A percentile compares a stretch with the other conserved stretches of the same genome.
Evolutionary conservation across 2,888 invertebrate species (phyloP).

Genomic region (Rapana venosa): DNA sequence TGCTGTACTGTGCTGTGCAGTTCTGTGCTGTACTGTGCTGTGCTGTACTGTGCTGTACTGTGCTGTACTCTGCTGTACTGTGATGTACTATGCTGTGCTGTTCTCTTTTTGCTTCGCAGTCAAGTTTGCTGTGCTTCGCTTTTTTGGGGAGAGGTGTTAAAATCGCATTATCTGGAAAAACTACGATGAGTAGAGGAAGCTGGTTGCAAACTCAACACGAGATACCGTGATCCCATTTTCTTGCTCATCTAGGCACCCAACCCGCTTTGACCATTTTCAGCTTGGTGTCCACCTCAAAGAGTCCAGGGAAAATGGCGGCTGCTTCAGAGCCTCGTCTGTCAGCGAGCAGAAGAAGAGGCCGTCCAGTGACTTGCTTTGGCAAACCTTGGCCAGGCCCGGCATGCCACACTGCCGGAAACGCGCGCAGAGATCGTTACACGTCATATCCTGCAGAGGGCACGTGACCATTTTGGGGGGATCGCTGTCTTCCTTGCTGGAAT

Average conservation of each 20-base stretch:
- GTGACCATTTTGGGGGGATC: not conserved
- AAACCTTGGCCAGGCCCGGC: not conserved
- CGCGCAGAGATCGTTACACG: not conserved
- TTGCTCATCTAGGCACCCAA: not conserved
- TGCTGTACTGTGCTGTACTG: no score
- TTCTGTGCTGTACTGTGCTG: no score
- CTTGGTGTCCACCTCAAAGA: not conserved
- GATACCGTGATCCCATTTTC: not conserved
- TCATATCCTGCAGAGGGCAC: not conserved
- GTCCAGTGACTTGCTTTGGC: not conserved
- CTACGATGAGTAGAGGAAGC: not conserved
- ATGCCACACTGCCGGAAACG: constrained; percentile 3
- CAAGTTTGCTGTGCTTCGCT: no score
- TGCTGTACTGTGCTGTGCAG: no score
- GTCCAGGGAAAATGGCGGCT: not conserved
- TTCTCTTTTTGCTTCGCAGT: no score
- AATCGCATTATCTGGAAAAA: not conserved
- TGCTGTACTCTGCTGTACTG: no score
- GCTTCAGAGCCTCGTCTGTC: not conserved
- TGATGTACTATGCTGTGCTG: no score
- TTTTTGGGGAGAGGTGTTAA: not conserved
- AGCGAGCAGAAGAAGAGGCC: not conserved
- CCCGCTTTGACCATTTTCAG: not conserved
- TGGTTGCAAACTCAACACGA: not conserved
- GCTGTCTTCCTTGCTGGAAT: not conserved